Evolutionary conservation across 2,113 vertebrate species (phyloP), one percentile per base, ranked within the genome.

Genomic region (Leptobrachium ailaonicum): DNA sequence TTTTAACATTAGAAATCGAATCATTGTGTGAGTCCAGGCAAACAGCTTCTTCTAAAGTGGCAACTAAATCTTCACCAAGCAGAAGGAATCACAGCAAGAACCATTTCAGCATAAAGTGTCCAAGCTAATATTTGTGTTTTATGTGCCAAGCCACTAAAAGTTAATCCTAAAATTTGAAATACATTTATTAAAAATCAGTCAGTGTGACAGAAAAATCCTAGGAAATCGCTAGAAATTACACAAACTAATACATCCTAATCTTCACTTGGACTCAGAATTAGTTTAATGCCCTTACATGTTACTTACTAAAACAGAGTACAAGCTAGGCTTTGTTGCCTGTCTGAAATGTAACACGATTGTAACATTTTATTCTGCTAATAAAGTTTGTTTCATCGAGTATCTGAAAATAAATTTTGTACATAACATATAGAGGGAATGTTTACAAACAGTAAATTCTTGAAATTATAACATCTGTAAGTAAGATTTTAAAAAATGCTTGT

Each of bases 71-170:
- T 50, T 50, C 47, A 50, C 8, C 0, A 32, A 32, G 4, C 47
- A 50, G 47, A 50, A 5, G 4, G 4, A 5, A 50, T 8, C 11
- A 60, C 56, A 13, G 1, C 9, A 12, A 4, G 56, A 10, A 12
- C 56, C 13, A 14, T 60, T 60, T 60, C 13, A 60, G 32, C 1
- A 54, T 72, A 54, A 41, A 54, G 47, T 72, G 45, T 44, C 54
- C 70, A 64, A 54, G 70, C 20, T 72, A 72, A 72, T 72, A 72
- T 72, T 72, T 72, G 47, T 72, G 7, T 72, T 72, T 72, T 32
- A 40, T 11, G 40, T 72, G 70, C 70, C 70, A 72, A 72, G 70
- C 47, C 50, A 54, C 70, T 54, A 40, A 53, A 54, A 72, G 7
- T 72, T 41, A 40, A 72, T 72, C 8, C 47, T 54, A 72, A 41